A percentile compares a stretch with the other conserved stretches of the same genome.
These are phyloP conservation scores for Hirundo rustica DNA, from an alignment of 2,797 vertebrate genomes.

Conservation along the genomic window DNA sequence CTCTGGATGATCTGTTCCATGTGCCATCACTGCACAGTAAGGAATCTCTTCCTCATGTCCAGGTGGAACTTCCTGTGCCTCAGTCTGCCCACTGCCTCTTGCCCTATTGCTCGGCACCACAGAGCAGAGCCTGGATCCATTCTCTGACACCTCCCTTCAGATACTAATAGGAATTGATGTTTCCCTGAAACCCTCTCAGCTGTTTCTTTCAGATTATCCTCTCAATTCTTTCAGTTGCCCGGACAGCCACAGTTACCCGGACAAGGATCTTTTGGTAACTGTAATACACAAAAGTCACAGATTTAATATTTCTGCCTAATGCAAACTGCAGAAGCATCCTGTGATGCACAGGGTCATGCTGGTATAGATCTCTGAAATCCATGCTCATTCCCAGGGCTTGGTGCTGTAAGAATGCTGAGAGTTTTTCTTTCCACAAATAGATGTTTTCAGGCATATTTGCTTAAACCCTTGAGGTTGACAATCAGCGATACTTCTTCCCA, in stretches of 20 bases:
- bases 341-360: neutral
- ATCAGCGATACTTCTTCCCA: constrained; percentile 25
- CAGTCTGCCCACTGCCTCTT: neutral
- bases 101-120: neutral
- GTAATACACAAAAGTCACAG: neutral
- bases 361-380: neutral
- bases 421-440: constrained; percentile 54
- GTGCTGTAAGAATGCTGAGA: constrained; percentile 18
- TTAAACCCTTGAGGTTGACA: constrained; percentile 56
- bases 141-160: neutral
- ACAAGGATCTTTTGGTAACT: neutral
- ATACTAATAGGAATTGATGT: neutral
- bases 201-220: neutral
- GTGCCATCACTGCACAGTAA: rapidly evolving
- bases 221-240: neutral
- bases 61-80: neutral
- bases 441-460: constrained; percentile 28
- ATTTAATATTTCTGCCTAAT: neutral
- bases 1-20: neutral
- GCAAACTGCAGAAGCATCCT: neutral
- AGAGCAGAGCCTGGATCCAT: neutral
- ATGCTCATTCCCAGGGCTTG: constrained; percentile 19
- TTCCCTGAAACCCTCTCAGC: neutral
- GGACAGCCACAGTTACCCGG: neutral
- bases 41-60: neutral